Percentiles rank a stretch among this genome's conserved stretches.
These are phyloP conservation scores for Andrena camellia DNA, from an alignment of 2,888 invertebrate species.

Conservation along the genomic window DNA sequence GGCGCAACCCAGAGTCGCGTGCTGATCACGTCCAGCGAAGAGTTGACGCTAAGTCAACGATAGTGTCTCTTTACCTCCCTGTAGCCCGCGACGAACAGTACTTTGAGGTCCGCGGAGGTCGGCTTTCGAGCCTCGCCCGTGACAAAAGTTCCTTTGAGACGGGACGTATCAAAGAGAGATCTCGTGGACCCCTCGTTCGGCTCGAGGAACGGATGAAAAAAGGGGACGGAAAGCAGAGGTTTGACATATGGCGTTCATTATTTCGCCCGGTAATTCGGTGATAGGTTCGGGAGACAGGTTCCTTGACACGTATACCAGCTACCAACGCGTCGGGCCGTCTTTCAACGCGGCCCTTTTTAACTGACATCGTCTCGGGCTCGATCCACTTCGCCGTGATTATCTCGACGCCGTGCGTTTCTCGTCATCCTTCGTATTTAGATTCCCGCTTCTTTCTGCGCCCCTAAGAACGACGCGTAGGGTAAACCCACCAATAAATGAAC, in stretches of 20 bases:
- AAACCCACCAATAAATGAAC: background rate
- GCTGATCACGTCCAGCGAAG: background rate
- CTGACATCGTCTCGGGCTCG: constrained; percentile 21
- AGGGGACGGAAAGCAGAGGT: background rate
- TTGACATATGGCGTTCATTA: constrained; percentile 13
- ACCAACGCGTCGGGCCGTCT: constrained; percentile 14
- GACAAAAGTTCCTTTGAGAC: background rate
- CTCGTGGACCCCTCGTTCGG: background rate
- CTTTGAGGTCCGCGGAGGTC: background rate
- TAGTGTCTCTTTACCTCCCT: too few relatives aligned
- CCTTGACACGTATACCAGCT: constrained; percentile 1
- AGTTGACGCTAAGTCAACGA: background rate
- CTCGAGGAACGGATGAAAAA: background rate
- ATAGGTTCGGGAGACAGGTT: constrained; percentile 15
- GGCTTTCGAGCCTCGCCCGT: background rate
- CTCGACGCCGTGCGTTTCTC: constrained; percentile 23
- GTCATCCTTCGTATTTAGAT: constrained; percentile 37
- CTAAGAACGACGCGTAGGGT: background rate
- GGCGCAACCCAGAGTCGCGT: background rate
- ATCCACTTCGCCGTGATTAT: constrained; percentile 43
- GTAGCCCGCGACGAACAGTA: background rate
- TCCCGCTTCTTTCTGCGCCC: constrained; percentile 10
- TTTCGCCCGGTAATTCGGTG: constrained; percentile 17
- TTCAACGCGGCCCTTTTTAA: constrained; percentile 39
- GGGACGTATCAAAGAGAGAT: background rate